Base-by-base conservation (phyloP, 2,888 invertebrate genomes). In the Argyresthia albistria region DNA sequence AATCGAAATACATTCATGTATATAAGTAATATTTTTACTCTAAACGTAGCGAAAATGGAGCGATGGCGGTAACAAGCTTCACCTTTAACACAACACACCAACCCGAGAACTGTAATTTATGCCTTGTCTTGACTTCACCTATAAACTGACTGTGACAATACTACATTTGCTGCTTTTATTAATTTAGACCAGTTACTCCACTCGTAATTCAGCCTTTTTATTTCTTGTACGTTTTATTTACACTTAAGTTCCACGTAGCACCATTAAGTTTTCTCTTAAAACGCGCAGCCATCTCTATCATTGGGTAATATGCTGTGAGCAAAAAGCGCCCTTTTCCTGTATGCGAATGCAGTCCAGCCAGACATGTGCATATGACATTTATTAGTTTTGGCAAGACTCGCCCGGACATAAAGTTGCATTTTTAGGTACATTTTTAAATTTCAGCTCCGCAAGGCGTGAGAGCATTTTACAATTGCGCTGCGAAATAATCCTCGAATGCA, bases 281-380 rank as follows among this genome's bases (percentile, higher is more conserved):
- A 25, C 2, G 25, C 25, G 25, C 25, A 25, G 25, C 25, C n/a
- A n/a, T n/a, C n/a, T n/a, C n/a, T n/a, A 25, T 2, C 25, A 25
- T 25, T 25, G 25, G 25, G 25, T 25, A 25, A 25, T 25, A 25
- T 25, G 25, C 1, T n/a, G 42, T 35, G 50, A 54, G 48, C 46
- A 54, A 51, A 62, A 61, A 62, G n/a, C 57, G 56, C 52, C 50
- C 54, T 57, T 58, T 56, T 55, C 53, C 14, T 11, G 39, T 14
- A 59, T 51, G 57, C 54, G 54, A 57, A 59, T 59, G 55, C 59
- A 57, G 42, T 57, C 53, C 54, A 61, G 66, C 53, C 54, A 61
- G 66, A 70, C 66, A 64, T 69, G 52, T 52, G 63, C 60, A 61
- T 60, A 61, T 64, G 67, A 67, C 72, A 67, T 68, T 72, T 73